Evolutionary conservation across 2,888 invertebrate genomes (phyloP), one percentile per base, ranked within the genome.

Genomic region (Suillia variegata): DNA sequence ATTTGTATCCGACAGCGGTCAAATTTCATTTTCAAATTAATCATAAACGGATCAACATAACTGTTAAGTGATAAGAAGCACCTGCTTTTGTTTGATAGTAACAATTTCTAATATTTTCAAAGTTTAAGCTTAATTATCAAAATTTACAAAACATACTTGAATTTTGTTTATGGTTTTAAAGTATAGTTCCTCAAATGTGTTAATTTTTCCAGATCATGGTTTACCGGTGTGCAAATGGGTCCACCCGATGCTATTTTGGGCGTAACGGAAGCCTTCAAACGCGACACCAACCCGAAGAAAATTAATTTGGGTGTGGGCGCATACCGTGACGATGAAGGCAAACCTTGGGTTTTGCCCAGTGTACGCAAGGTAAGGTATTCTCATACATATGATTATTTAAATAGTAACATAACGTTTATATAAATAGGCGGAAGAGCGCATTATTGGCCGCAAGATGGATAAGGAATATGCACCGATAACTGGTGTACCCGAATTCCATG

Each of bases 181-280:
- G n/a, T n/a, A n/a, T n/a, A n/a, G n/a, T n/a, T n/a, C n/a, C n/a
- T n/a, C n/a, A n/a, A n/a, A n/a, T n/a, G n/a, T n/a, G n/a, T 26
- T 26, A 26, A n/a, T 18, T 51, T 54, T 80, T 76, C 10, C 68
- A 93, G 94, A 77, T 89, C 91, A 69, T 94, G 91, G 90, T 96
- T 94, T 91, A 83, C 87, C 60, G 88, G 92, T 79, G 96, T 98
- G 8, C 88, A 90, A 79, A 93, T 97, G 94, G 98, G 98, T 3
- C 98, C 98, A 17, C 98, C 98, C 4, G 98, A 98, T 85, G 93
- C 94, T 21, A 99, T 99, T 84, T 85, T 99, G 53, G 99, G 99
- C 34, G 92, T 99, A 45, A 93, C 97, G 0, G 99, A 99, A 81
- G 98, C 98, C 0, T 99, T 86, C 83, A 98, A 95, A 80, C 88